Conservation (phyloP, 2,888 invertebrate genomes). For the Alcis repandata region DNA sequence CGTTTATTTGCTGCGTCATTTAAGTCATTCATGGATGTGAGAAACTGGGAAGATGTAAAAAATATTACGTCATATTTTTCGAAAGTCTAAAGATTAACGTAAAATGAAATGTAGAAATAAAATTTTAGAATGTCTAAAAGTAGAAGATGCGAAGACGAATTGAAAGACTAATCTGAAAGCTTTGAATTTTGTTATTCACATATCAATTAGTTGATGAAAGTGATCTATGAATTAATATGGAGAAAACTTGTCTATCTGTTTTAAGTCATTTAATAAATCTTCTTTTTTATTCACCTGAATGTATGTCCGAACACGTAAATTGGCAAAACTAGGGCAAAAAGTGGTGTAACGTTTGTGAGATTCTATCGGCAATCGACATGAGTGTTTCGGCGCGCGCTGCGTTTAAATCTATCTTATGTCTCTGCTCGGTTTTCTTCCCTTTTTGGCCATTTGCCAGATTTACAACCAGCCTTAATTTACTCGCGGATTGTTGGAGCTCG, state of each 20-base stretch:
- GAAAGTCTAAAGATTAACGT: too few species aligned
- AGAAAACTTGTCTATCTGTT: conserved; percentile 29
- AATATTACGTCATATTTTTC: conserved; percentile 19
- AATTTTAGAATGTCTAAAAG: background rate
- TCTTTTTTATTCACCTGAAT: background rate
- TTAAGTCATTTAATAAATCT: background rate
- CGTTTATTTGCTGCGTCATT: conserved; percentile 55
- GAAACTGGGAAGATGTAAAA: conserved; percentile 38
- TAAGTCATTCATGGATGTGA: conserved; percentile 49
- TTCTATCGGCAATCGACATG: conserved; percentile 53
- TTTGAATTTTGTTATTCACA: conserved; percentile 14
- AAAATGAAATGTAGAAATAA: too few species aligned
- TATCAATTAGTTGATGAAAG: conserved; percentile 32
- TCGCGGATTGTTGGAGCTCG: conserved; percentile 58
- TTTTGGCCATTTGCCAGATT: conserved; percentile 67
- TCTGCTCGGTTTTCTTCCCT: conserved; percentile 54
- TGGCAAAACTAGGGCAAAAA: conserved; percentile 40
- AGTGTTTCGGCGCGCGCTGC: conserved; percentile 50
- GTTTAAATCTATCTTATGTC: conserved; percentile 64
- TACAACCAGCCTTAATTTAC: conserved; percentile 70
- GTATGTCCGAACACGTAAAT: conserved; percentile 25
- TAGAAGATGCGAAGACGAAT: background rate
- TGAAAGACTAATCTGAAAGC: background rate
- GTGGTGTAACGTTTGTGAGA: conserved; percentile 30
- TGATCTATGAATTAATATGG: conserved; percentile 30